phyloP scores from a whole-genome alignment of 2,797 vertebrate genomes.

The Pitangus sulphuratus region DNA sequence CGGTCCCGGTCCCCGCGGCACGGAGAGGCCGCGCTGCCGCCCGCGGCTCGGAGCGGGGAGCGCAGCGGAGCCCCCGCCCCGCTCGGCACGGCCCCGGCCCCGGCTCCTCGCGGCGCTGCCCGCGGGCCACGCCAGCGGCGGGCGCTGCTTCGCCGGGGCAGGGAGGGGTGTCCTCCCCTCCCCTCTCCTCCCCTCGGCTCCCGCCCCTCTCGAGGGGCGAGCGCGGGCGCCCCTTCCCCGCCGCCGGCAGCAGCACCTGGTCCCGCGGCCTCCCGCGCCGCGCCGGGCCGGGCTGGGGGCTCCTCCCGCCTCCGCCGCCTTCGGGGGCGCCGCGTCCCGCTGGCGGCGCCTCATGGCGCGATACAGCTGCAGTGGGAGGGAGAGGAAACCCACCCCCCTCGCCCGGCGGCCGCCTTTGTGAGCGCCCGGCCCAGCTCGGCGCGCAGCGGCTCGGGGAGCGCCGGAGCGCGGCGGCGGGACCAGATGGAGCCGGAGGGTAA shows the following conservation, averaged over 20 bases:
- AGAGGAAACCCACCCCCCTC: slow-evolving; percentile 31
- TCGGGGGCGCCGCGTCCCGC: slow-evolving; percentile 18
- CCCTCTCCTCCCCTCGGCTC: not conserved
- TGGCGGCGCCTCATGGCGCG: slow-evolving; percentile 20
- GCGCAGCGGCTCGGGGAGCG: not conserved
- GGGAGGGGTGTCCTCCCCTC: not conserved
- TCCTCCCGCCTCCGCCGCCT: not conserved
- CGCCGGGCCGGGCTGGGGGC: not conserved
- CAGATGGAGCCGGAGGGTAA: slow-evolving; percentile 57
- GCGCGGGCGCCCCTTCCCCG: not conserved
- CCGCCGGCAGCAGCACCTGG: not conserved
- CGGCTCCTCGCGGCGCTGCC: not conserved
- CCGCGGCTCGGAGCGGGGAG: not conserved
- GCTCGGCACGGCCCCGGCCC: accelerated
- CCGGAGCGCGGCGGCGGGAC: not conserved
- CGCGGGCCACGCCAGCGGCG: too few species aligned
- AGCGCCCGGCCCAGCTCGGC: not conserved
- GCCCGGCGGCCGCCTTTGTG: not conserved
- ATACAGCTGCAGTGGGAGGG: slow-evolving; percentile 45
- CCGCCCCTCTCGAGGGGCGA: not conserved
- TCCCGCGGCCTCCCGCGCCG: not conserved
- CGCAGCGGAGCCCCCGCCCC: too few species aligned
- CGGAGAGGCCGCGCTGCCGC: too few species aligned
- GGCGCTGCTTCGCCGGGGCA: too few species aligned
- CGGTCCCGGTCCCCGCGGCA: not conserved